Conservation (phyloP, 2,888 invertebrate species). For the Helobdella robusta region DNA sequence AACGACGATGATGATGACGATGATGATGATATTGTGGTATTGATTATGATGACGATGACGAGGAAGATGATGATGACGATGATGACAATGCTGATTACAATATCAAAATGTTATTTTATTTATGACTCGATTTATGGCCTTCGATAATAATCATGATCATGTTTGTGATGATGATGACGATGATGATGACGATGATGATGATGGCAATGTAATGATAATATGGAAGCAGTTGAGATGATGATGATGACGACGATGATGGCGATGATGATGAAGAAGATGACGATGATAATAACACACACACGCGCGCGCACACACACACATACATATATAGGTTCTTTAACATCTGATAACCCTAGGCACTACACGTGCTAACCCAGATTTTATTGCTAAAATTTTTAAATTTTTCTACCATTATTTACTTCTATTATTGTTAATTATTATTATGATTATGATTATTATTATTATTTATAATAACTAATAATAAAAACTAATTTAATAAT, state of each 20-base stretch:
- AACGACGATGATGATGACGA: background rate
- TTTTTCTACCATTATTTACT: no score
- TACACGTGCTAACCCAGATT: no score
- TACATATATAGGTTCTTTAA: no score
- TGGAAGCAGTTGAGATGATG: background rate
- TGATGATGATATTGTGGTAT: no score
- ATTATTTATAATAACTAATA: no score
- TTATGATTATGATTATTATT: no score
- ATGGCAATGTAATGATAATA: background rate
- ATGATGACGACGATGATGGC: background rate
- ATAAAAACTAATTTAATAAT: no score
- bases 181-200: background rate
- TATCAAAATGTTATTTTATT: background rate
- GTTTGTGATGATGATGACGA: background rate
- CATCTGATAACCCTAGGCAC: no score
- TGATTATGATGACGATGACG: background rate
- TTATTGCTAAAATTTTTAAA: no score
- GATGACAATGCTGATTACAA: background rate
- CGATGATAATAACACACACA: background rate
- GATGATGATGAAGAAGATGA: background rate
- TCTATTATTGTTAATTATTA: no score
- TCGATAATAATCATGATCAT: background rate
- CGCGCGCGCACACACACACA: no score
- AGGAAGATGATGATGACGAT: background rate
- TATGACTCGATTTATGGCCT: background rate